A percentile compares a stretch with the other conserved stretches of the same genome.
Evolutionary conservation across 2,888 invertebrate species (phyloP).

Genomic region (Poecilus cupreus): DNA sequence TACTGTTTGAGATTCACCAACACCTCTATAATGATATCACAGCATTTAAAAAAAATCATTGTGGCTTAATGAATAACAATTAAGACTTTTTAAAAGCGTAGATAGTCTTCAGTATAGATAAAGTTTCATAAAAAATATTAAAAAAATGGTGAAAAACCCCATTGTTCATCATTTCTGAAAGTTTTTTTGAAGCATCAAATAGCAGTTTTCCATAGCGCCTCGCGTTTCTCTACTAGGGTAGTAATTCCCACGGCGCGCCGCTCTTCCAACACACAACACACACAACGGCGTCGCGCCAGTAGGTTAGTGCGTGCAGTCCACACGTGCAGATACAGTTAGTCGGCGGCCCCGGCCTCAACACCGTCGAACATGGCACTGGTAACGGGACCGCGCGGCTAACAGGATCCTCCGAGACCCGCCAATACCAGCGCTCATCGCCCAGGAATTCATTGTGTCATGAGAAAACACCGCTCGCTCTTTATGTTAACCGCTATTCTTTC

Average conservation of each 20-base stretch:
- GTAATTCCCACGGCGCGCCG: not conserved
- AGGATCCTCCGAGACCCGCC: not conserved
- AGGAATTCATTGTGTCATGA: constrained; percentile 4
- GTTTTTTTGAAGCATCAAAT: no score
- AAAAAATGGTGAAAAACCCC: no score
- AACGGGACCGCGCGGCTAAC: constrained; percentile 20
- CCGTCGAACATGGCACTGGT: constrained; percentile 1
- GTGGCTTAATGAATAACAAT: no score
- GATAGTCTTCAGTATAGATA: no score
- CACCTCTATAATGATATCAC: no score
- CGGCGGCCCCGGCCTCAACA: constrained; percentile 9
- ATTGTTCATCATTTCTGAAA: no score
- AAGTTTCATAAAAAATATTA: no score
- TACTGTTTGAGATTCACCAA: no score
- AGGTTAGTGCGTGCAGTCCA: constrained; percentile 29
- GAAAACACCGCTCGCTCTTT: not conserved
- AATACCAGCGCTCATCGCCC: not conserved
- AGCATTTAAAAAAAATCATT: no score
- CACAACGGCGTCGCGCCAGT: not conserved
- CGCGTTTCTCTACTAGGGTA: no score
- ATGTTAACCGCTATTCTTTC: not conserved
- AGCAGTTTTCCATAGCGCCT: no score
- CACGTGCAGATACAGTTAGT: constrained; percentile 31
- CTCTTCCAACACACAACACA: not conserved
- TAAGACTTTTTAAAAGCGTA: no score